These are phyloP conservation scores for Neoascia interrupta DNA, from an alignment of 2,888 invertebrate genomes.

Conservation along the genomic window DNA sequence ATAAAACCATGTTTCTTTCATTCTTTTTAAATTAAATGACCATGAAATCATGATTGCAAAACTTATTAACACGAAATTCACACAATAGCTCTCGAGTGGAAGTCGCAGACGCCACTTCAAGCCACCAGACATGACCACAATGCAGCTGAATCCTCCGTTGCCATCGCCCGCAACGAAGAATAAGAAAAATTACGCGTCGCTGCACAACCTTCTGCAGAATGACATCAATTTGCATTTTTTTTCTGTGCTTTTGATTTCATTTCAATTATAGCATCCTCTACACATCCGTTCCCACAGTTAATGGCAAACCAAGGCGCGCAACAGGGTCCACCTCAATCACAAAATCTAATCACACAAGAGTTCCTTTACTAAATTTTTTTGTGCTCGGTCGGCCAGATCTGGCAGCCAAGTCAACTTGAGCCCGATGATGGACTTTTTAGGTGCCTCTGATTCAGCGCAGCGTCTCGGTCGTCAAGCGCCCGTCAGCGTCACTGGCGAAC, in stretches of 20 bases:
- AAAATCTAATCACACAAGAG: no score
- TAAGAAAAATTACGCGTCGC: constrained; percentile 19
- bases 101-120: not conserved
- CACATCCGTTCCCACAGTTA: constrained; percentile 64
- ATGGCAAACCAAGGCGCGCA: constrained; percentile 19
- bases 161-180: not conserved
- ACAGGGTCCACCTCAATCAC: no score
- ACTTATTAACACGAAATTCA: not conserved
- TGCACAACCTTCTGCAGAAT: constrained; percentile 39
- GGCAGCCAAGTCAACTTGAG: constrained; percentile 32
- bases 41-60: constrained; percentile 5
- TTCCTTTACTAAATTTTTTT: not conserved
- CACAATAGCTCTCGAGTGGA: constrained; percentile 25
- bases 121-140: not conserved
- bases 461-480: constrained; percentile 38
- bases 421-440: constrained; percentile 48
- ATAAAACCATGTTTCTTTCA: not conserved
- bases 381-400: no score
- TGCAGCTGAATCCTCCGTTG: not conserved
- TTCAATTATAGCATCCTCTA: constrained; percentile 56
- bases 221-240: constrained; percentile 65
- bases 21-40: not conserved
- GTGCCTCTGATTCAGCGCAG: no score
- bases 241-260: constrained; percentile 66
- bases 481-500: constrained; percentile 16